phyloP scores from a whole-genome alignment of 2,888 invertebrate species.

The Amblyjoppa fuscipennis region DNA sequence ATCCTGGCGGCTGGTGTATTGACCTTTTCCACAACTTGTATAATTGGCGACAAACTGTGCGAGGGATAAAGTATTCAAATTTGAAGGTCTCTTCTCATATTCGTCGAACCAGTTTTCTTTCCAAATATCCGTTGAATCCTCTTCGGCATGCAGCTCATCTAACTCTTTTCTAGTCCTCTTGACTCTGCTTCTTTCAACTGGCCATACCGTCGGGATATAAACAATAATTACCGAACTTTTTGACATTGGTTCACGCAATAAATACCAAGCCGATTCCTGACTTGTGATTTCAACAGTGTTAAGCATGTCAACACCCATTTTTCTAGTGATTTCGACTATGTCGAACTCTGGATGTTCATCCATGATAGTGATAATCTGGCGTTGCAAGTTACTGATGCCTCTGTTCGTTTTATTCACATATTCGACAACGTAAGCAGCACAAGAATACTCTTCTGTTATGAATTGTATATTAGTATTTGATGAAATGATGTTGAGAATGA shows the following conservation, averaged over 20 bases:
- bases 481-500: slow-evolving; percentile 39
- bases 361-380: slow-evolving; percentile 55
- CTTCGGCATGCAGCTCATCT: slow-evolving; percentile 73
- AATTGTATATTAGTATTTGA: slow-evolving; percentile 68
- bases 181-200: slow-evolving; percentile 79
- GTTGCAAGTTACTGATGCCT: slow-evolving; percentile 67
- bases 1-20: neutral
- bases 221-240: slow-evolving; percentile 43
- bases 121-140: slow-evolving; percentile 76
- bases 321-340: slow-evolving; percentile 72
- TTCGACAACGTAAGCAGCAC: slow-evolving; percentile 66
- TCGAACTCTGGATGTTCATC: slow-evolving; percentile 79
- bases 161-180: slow-evolving; percentile 73
- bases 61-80: slow-evolving; percentile 71
- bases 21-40: neutral
- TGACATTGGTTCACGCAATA: slow-evolving; percentile 83
- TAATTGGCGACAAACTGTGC: slow-evolving; percentile 72
- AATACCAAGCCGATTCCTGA: slow-evolving; percentile 84
- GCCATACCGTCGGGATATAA: slow-evolving; percentile 67
- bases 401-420: slow-evolving; percentile 69
- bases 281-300: slow-evolving; percentile 76
- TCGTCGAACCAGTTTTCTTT: slow-evolving; percentile 82
- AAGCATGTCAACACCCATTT: slow-evolving; percentile 77
- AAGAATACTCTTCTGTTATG: slow-evolving; percentile 69
- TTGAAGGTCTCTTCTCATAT: slow-evolving; percentile 81